Base-by-base conservation (phyloP, 23 tunicate genomes). In the Botrylloides violaceus region DNA sequence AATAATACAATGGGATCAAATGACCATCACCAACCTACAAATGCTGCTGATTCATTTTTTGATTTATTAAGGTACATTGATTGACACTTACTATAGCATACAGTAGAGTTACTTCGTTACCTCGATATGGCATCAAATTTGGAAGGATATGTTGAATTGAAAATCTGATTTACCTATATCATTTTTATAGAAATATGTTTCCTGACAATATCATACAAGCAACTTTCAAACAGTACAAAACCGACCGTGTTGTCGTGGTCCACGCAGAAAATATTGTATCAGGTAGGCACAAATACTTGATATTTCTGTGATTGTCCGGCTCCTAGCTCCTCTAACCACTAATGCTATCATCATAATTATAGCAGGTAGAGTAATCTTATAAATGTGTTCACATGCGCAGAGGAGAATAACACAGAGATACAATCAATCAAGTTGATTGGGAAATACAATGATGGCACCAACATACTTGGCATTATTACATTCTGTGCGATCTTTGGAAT, bases 121-220 rank as follows among this genome's bases (percentile, higher is more conserved):
- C 55, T 47, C 18, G 55, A 47, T 47, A 47, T 47, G 12, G 12
- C 55, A 47, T 12, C 18, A 18, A 12, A 47, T 47, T 12, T 47
- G 12, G 55, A 18, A 47, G 18, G 55, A 18, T 47, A 18, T 47
- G 55, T 59, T 18, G 20, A 18, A 59, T 59, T 59, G 65, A 20
- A 7, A 59, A 59, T 59, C 24, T n/a, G n/a, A n/a, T n/a, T n/a
- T n/a, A n/a, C n/a, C n/a, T n/a, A n/a, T n/a, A n/a, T n/a, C n/a
- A n/a, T n/a, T n/a, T n/a, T n/a, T n/a, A n/a, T n/a, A 77, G 84
- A 29, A 79, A 79, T 37, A 43, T 79, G 38, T 34, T 79, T n/a
- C 84, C 84, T 3, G 84, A 79, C 30, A 79, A 79, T 58, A 56
- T 79, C 1, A 30, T 79, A 25, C 34, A 71, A 59, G 84, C 84